phyloP scores from a whole-genome alignment of 1,140 invertebrate genomes.

The Ceratina australensis region DNA sequence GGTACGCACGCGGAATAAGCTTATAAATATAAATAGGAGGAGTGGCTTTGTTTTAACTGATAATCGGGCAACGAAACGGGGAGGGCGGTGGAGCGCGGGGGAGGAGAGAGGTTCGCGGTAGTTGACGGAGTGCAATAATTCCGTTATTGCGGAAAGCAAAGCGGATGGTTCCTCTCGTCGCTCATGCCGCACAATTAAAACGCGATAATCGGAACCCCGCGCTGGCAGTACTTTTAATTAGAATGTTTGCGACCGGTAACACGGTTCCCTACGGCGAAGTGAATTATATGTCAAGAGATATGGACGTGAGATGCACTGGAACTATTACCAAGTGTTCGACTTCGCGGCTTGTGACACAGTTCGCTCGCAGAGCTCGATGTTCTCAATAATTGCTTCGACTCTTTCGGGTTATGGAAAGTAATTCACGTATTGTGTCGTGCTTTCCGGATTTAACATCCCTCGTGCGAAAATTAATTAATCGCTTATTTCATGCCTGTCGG shows the following conservation, averaged over 20 bases:
- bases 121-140: slow-evolving; percentile 27
- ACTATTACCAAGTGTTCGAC: background rate
- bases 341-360: background rate
- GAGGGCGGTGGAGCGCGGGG: background rate
- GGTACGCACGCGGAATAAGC: slow-evolving; percentile 36
- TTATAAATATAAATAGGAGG: slow-evolving; percentile 55
- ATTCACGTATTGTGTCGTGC: no score
- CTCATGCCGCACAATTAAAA: background rate
- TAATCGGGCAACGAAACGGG: background rate
- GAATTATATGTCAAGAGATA: background rate
- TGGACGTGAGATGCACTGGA: background rate
- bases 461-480: no score
- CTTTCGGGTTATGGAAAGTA: no score
- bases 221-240: slow-evolving; percentile 21
- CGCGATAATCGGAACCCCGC: slow-evolving; percentile 1
- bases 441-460: no score
- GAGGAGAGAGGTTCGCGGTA: background rate
- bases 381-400: no score
- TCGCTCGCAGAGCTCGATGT: background rate
- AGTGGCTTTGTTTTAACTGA: background rate
- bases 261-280: background rate
- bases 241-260: slow-evolving; percentile 5
- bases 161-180: background rate
- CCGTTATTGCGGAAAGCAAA: slow-evolving; percentile 22
- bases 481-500: no score